Evolutionary conservation across 53 echinoderm and acorn worm genomes (phyloP).

Genomic region (Hippasteria phrygiana): DNA sequence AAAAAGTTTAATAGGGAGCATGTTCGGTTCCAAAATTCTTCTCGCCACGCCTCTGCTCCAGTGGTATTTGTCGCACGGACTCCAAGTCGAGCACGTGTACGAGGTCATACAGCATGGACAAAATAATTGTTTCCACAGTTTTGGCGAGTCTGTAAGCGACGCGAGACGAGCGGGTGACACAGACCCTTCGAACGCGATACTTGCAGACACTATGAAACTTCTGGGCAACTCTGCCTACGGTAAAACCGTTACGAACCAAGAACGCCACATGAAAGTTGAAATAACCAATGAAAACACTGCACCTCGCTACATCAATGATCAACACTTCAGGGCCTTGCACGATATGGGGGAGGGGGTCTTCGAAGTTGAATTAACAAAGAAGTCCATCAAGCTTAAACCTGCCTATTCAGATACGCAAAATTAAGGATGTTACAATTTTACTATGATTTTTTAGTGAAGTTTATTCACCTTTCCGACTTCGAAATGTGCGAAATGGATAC

Average conservation of each 20-base stretch:
- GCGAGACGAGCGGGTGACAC: conserved; percentile 60
- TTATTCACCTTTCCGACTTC: conserved; percentile 61
- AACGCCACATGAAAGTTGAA: conserved; percentile 1
- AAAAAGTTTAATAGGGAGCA: conserved; percentile 62
- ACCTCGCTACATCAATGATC: neutral
- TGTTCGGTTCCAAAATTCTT: conserved; percentile 59
- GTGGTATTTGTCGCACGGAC: conserved; percentile 68
- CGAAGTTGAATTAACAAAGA: conserved; percentile 52
- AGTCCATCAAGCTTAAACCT: conserved; percentile 22
- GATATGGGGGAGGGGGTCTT: neutral
- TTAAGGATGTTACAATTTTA: conserved; percentile 75
- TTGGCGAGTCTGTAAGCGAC: conserved; percentile 64
- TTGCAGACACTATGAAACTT: conserved; percentile 68
- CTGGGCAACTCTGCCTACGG: conserved; percentile 73
- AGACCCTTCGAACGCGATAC: conserved; percentile 57
- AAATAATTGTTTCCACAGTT: conserved; percentile 37
- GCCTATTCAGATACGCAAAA: conserved; percentile 72
- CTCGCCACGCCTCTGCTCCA: conserved; percentile 60
- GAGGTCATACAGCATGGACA: conserved; percentile 44
- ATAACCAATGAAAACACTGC: neutral
- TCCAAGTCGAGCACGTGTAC: conserved; percentile 43
- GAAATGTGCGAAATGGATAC: conserved; percentile 77
- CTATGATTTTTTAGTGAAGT: conserved; percentile 68
- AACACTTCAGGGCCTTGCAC: neutral
- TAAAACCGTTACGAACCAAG: conserved; percentile 56